Conservation (phyloP, 2,797 vertebrate genomes). For the Leuciscus waleckii region DNA sequence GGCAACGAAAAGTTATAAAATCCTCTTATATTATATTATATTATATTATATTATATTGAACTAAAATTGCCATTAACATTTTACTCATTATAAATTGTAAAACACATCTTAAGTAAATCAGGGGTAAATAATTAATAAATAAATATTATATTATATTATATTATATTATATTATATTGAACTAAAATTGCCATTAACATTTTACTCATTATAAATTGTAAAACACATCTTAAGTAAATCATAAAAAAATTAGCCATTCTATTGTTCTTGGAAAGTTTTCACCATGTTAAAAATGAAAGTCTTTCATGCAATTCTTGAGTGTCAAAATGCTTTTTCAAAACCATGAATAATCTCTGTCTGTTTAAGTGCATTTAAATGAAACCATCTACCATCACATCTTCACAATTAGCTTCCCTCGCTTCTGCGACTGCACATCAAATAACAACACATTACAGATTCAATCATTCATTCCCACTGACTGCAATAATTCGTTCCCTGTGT, state of each 20-base stretch:
- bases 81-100: not conserved
- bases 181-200: not conserved
- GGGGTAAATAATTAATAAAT: too few species aligned
- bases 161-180: not conserved
- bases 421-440: constrained; percentile 14
- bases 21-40: not conserved
- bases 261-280: not conserved
- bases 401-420: not conserved
- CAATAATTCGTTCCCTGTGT: not conserved
- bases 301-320: not conserved
- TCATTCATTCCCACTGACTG: not conserved
- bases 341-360: not conserved
- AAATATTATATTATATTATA: not conserved
- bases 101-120: not conserved
- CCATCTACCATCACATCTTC: not conserved
- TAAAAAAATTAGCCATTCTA: not conserved
- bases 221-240: not conserved
- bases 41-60: not conserved
- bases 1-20: too few species aligned
- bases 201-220: not conserved
- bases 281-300: not conserved
- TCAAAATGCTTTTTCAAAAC: not conserved
- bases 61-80: not conserved
- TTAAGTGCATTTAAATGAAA: not conserved
- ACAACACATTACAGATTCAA: not conserved